Conservation (phyloP, 2,888 invertebrate species). For the Cactoblastis cactorum region DNA sequence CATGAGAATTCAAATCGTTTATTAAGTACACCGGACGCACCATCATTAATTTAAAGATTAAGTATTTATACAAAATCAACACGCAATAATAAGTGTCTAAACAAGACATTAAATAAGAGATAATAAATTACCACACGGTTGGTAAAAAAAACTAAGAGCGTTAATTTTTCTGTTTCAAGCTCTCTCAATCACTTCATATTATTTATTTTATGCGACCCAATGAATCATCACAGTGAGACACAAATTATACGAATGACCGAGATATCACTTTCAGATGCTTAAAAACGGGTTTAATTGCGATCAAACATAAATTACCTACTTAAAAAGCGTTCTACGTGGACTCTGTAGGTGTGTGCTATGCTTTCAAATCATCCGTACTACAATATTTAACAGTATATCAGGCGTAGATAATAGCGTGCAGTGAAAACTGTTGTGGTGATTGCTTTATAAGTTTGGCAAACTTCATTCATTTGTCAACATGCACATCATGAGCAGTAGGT, state of each 20-base stretch:
- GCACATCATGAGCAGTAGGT: too few relatives aligned
- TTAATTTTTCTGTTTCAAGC: slow-evolving; percentile 21
- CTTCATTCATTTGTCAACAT: not conserved
- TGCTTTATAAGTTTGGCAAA: not conserved
- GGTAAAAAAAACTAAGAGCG: slow-evolving; percentile 35
- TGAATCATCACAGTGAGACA: slow-evolving; percentile 44
- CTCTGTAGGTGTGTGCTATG: slow-evolving; percentile 26
- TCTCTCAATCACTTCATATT: slow-evolving; percentile 39
- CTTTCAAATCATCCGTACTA: slow-evolving; percentile 37
- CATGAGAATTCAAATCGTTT: not conserved
- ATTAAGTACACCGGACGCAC: not conserved
- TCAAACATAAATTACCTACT: slow-evolving; percentile 35
- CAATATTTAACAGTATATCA: slow-evolving; percentile 30
- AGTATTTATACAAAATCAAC: slow-evolving; percentile 7
- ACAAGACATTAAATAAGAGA: slow-evolving; percentile 30
- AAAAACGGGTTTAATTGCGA: slow-evolving; percentile 53
- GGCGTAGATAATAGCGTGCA: slow-evolving; percentile 6
- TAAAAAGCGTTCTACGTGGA: slow-evolving; percentile 38
- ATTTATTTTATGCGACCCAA: slow-evolving; percentile 37
- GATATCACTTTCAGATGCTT: slow-evolving; percentile 57
- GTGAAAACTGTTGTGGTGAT: slow-evolving; percentile 3
- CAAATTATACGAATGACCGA: slow-evolving; percentile 45
- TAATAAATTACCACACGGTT: slow-evolving; percentile 30
- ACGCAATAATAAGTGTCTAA: slow-evolving; percentile 16
- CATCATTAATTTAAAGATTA: slow-evolving; percentile 7